Evolutionary conservation across 2,113 vertebrate species (phyloP).

Genomic region (Anhinga rufa): DNA sequence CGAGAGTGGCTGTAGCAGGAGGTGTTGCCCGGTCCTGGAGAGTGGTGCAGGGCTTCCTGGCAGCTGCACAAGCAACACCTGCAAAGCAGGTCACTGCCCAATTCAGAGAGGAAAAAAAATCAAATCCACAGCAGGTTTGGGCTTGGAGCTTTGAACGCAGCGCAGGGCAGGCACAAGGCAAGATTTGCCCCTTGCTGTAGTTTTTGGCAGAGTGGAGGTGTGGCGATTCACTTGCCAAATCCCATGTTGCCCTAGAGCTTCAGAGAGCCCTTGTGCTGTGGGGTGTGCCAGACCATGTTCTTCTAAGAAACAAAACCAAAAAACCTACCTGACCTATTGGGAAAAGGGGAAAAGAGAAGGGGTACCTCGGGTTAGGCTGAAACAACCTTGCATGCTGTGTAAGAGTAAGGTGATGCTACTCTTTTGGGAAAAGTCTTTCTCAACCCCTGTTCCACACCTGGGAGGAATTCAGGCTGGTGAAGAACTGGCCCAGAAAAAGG

Average conservation of each 20-base stretch:
- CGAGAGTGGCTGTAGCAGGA: not conserved
- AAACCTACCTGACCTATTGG: not conserved
- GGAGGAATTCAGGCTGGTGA: not conserved
- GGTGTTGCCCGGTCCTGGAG: not conserved
- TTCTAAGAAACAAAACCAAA: not conserved
- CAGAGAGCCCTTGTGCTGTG: not conserved
- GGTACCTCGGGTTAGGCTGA: not conserved
- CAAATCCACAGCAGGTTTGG: not conserved
- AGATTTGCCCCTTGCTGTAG: not conserved
- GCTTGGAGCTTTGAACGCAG: not conserved
- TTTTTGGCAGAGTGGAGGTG: not conserved
- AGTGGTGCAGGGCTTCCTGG: not conserved
- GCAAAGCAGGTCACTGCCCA: not conserved
- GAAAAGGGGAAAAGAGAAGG: not conserved
- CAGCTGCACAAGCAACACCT: not conserved
- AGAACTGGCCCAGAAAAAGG: not conserved
- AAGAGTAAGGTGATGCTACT: not conserved
- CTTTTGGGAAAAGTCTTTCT: not conserved
- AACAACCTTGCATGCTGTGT: not conserved
- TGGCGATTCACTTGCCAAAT: not conserved
- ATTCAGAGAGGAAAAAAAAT: not conserved
- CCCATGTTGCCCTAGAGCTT: not conserved
- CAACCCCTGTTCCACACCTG: not conserved
- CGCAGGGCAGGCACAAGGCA: fast-evolving
- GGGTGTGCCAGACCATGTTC: not conserved